Evolutionary conservation across 2,888 invertebrate genomes (phyloP).

Genomic region (Chouioia cunea): DNA sequence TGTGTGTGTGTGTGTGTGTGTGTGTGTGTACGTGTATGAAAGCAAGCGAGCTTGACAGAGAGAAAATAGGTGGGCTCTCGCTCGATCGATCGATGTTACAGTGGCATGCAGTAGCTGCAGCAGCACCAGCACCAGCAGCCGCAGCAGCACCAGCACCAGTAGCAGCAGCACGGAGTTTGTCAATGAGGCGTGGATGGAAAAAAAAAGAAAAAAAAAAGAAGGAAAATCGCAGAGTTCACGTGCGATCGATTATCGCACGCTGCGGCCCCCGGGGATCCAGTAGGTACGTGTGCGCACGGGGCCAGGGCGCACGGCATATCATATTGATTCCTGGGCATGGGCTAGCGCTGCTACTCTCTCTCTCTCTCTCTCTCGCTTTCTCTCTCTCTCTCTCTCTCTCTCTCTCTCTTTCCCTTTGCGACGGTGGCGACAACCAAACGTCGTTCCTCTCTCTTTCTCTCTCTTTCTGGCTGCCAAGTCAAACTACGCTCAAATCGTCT

Average conservation of each 20-base stretch:
- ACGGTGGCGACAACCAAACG: constrained; percentile 44
- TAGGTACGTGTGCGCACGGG: constrained; percentile 14
- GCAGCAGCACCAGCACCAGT: no score
- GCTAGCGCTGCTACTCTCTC: constrained; percentile 14
- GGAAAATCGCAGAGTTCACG: not conserved
- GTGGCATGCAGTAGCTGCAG: no score
- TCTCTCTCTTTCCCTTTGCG: constrained; percentile 31
- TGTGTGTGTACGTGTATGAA: constrained; percentile 52
- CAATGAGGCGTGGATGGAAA: not conserved
- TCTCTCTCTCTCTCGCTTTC: no score
- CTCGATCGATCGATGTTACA: no score
- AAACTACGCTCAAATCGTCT: not conserved
- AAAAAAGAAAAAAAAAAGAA: not conserved
- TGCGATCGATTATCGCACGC: not conserved
- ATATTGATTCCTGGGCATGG: constrained; percentile 49
- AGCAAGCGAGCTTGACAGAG: constrained; percentile 55
- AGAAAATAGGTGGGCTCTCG: constrained; percentile 58
- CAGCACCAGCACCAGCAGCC: no score
- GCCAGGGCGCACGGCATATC: constrained; percentile 41
- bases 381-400: not conserved
- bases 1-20: constrained; percentile 11
- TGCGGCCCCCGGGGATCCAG: not conserved
- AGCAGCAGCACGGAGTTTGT: not conserved
- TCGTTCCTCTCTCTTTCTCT: not conserved
- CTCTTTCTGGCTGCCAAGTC: not conserved